Base-by-base conservation (phyloP, 2,113 vertebrate species). In the Nymphicus hollandicus region DNA sequence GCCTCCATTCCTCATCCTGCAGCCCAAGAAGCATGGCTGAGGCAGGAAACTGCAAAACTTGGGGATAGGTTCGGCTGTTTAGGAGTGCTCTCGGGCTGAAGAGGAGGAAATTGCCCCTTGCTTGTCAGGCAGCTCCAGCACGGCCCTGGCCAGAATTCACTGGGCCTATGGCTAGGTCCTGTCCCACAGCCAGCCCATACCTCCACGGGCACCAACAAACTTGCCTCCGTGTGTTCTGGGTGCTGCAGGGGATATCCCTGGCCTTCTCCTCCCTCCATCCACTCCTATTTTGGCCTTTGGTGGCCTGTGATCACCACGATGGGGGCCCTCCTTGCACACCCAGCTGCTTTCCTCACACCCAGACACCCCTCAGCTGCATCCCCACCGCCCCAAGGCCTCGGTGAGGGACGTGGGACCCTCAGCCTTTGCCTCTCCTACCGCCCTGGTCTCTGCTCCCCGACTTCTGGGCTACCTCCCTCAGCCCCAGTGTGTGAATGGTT, bases 371-470 rank as follows among this genome's bases (percentile, higher is more conserved):
- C 68, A 68, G 37, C 37, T 37, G 8, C 20, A 17, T 27, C 41
- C 20, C 37, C 37, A 43, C 1, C 1, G 0, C 3, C 19, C 44
- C 13, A 0, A 39, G 37, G 41, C 46, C 37, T 7, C 0, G 1
- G 43, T 10, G 56, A 24, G 19, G 37, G 13, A 17, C 18, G 7
- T 1, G 3, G 11, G 6, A 5, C 50, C 11, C 28, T 70, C 43
- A 41, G 46, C 70, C 64, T 56, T 7, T 23, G 33, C 80, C 15
- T 13, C 43, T 31, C 28, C 7, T 1, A 1, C 8, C 4, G 2
- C 56, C 33, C 20, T 58, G 33, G 56, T 58, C 20, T 58, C 55
- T 58, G 11, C 55, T 23, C 33, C 33, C 33, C 4, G 4, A 23
- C 13, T 20, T 23, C 20, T n/a, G 33, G 55, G 33, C 33, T n/a